A percentile compares a stretch with the other conserved stretches of the same genome.
Evolutionary conservation across 2,113 vertebrate genomes (phyloP).

Genomic region (Triplophysa dalaica): DNA sequence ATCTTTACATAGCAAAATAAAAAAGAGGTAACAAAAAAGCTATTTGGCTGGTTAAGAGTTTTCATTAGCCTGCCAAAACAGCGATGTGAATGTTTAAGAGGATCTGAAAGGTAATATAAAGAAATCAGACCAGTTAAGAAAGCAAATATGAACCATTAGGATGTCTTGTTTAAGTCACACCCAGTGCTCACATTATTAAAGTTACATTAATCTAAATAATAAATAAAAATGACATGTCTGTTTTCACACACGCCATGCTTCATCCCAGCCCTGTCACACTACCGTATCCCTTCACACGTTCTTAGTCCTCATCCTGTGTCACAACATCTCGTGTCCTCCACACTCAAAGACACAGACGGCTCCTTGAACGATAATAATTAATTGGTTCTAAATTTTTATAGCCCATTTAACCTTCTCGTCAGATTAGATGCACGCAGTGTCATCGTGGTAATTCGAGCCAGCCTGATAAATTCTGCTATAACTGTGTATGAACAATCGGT

Average conservation of each 20-base stretch:
- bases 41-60: too few species aligned
- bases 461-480: constrained; percentile 55
- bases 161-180: background rate
- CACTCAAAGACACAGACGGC: constrained; percentile 8
- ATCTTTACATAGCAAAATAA: too few species aligned
- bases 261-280: background rate
- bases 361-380: constrained; percentile 34
- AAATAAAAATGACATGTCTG: background rate
- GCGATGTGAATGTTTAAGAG: too few species aligned
- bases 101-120: too few species aligned
- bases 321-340: constrained; percentile 1
- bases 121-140: too few species aligned
- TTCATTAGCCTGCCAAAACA: too few species aligned
- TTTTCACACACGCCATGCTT: background rate
- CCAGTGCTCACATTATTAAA: background rate
- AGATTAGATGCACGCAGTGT: constrained; percentile 40
- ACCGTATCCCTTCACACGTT: too few species aligned
- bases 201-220: background rate
- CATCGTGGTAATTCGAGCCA: constrained; percentile 41
- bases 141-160: too few species aligned
- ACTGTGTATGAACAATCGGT: constrained; percentile 55
- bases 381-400: constrained; percentile 46
- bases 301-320: constrained; percentile 13
- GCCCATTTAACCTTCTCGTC: constrained; percentile 46
- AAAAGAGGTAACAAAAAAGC: too few species aligned